Evolutionary conservation across 2,113 vertebrate genomes (phyloP).

Genomic region (Zosterops japonicus): DNA sequence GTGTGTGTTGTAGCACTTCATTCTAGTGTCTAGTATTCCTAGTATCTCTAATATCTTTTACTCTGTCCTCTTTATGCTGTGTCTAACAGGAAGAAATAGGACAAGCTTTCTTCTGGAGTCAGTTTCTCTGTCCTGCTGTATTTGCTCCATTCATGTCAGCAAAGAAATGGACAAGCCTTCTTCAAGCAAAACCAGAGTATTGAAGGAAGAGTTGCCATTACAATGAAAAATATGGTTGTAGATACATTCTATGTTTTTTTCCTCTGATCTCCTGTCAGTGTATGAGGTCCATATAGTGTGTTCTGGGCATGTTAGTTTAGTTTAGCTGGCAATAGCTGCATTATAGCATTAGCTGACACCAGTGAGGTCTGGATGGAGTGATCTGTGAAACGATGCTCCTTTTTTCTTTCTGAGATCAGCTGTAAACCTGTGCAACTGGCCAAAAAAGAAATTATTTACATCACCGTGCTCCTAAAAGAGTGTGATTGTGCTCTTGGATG

Average conservation of each 20-base stretch:
- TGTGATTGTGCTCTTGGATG: neutral
- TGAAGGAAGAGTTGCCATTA: neutral
- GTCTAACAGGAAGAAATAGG: neutral
- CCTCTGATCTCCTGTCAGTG: neutral
- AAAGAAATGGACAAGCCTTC: neutral
- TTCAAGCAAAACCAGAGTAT: neutral
- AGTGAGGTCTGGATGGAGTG: neutral
- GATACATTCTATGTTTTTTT: neutral
- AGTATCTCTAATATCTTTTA: neutral
- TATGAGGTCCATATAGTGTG: neutral
- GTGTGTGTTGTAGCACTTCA: neutral
- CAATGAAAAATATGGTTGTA: neutral
- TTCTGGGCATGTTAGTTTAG: neutral
- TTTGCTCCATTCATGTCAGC: neutral
- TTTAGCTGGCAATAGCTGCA: neutral
- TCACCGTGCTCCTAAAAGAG: fast-evolving
- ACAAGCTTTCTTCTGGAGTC: neutral
- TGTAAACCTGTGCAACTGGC: neutral
- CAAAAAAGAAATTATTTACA: neutral
- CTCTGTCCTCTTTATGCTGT: neutral
- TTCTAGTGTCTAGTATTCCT: neutral
- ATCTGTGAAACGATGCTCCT: neutral
- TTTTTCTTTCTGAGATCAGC: neutral
- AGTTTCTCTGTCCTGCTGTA: neutral
- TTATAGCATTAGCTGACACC: neutral